Percentiles rank a stretch among this genome's conserved stretches.
Evolutionary conservation across 2,888 invertebrate genomes (phyloP).

Genomic region (Dryococelus australis): DNA sequence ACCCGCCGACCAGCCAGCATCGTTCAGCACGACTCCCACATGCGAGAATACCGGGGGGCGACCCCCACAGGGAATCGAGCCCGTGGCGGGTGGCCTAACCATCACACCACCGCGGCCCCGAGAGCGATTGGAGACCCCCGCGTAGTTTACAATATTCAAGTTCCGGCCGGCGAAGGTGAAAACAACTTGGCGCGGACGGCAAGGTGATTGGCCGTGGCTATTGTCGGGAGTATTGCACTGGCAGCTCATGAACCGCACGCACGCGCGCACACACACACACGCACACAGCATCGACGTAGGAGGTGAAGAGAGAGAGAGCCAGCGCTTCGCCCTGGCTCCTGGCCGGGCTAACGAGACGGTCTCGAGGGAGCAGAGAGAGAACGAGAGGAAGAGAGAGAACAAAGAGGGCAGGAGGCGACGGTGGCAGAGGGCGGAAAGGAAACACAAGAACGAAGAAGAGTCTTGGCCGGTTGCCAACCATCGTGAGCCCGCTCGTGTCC

Average conservation of each 20-base stretch:
- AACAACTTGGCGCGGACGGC: not conserved
- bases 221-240: slow-evolving; percentile 16
- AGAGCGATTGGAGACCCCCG: not conserved
- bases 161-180: not conserved
- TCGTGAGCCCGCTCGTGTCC: not conserved
- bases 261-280: not conserved
- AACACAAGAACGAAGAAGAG: not conserved
- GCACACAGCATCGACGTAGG: not conserved
- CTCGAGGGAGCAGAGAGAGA: not conserved
- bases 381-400: not conserved
- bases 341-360: not conserved
- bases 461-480: not conserved
- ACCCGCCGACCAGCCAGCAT: no score
- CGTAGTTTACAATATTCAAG: not conserved
- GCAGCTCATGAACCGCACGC: not conserved
- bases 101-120: no score
- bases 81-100: no score
- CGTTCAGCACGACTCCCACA: no score
- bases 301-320: not conserved
- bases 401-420: not conserved
- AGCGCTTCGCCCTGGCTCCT: not conserved
- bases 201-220: not conserved
- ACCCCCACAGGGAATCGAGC: no score
- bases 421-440: not conserved
- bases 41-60: no score